Conservation (phyloP, 2,888 invertebrate genomes). For the Tholera decimalis region DNA sequence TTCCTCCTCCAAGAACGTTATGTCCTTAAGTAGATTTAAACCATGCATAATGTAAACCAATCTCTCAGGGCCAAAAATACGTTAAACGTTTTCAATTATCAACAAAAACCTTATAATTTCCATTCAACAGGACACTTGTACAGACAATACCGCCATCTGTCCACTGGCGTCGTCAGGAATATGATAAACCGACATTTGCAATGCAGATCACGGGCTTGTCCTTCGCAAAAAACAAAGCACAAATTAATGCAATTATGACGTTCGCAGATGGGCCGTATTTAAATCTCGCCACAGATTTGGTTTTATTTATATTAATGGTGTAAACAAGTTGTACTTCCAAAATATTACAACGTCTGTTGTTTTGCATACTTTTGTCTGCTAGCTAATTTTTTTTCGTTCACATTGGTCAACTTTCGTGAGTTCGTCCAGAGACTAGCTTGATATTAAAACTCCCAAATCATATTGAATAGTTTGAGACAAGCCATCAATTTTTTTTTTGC, state of each 20-base stretch:
- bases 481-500: no score
- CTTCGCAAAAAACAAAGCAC: conserved; percentile 72
- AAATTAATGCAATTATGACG: conserved; percentile 74
- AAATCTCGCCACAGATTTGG: conserved; percentile 53
- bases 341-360: conserved; percentile 16
- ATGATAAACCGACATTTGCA: conserved; percentile 73
- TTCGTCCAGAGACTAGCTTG: no score
- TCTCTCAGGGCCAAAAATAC: not conserved
- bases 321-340: conserved; percentile 46
- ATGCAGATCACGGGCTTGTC: conserved; percentile 71
- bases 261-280: conserved; percentile 65
- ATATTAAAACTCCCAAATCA: no score
- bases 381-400: no score
- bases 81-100: conserved; percentile 41
- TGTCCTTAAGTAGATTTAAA: not conserved
- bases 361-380: conserved; percentile 28
- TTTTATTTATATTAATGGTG: conserved; percentile 59
- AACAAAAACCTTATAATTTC: conserved; percentile 48
- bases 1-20: not conserved
- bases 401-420: no score
- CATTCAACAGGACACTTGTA: conserved; percentile 56
- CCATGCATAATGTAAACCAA: not conserved
- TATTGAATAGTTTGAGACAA: no score
- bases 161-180: conserved; percentile 50
- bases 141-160: conserved; percentile 71